Conservation (phyloP, 1,140 invertebrate species). For the Sarcophaga bullata region DNA sequence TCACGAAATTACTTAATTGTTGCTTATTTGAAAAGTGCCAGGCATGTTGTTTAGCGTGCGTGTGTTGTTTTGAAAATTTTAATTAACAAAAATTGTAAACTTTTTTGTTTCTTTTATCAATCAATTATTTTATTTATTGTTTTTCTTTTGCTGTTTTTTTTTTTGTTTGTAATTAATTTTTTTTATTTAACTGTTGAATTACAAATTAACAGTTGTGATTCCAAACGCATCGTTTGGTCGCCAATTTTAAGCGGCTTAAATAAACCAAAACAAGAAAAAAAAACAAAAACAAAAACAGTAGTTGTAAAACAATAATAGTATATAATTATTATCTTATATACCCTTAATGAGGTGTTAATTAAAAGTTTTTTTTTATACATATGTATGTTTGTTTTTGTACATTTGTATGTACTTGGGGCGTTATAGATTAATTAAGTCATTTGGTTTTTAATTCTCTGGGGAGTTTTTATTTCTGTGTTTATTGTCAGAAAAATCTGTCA, state of each 20-base stretch:
- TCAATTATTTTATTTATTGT: background rate
- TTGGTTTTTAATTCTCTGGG: no score
- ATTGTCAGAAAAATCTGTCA: no score
- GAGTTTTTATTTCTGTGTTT: no score
- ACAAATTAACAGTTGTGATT: conserved; percentile 6
- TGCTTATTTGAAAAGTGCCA: conserved; percentile 20
- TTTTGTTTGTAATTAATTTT: background rate
- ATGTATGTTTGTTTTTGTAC: no score
- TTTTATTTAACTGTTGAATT: background rate
- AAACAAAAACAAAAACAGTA: background rate
- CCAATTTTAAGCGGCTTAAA: background rate
- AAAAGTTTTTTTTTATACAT: background rate
- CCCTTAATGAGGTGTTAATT: conserved; percentile 2
- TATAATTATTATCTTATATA: background rate
- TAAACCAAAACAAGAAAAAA: background rate
- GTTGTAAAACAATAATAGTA: no score
- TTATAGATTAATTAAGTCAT: no score
- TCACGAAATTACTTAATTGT: conserved; percentile 41
- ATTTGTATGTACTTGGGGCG: no score
- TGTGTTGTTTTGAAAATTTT: conserved; percentile 16
- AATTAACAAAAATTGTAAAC: conserved; percentile 24
- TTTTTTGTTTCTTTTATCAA: background rate
- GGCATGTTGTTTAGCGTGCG: background rate
- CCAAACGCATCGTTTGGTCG: background rate
- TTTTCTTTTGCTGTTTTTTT: background rate